phyloP scores from a whole-genome alignment of 2,797 vertebrate genomes.

The Epinephelus coioides region DNA sequence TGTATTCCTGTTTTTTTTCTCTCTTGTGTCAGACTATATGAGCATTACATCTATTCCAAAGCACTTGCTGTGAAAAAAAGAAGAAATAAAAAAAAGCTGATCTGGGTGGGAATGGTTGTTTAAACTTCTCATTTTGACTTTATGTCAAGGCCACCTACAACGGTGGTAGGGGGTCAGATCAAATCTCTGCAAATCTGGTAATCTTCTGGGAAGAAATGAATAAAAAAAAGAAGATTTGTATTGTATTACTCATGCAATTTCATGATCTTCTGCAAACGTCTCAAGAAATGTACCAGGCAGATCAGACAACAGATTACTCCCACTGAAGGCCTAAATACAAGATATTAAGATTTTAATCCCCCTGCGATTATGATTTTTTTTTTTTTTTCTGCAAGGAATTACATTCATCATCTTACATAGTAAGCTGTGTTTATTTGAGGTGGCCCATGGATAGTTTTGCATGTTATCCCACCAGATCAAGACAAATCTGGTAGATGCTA shows the following conservation, averaged over 20 bases:
- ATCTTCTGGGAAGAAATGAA: slow-evolving; percentile 90
- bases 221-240: slow-evolving; percentile 86
- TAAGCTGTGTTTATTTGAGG: slow-evolving; percentile 87
- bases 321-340: slow-evolving; percentile 85
- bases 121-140: slow-evolving; percentile 85
- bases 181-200: slow-evolving; percentile 87
- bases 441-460: slow-evolving; percentile 70
- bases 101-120: slow-evolving; percentile 76
- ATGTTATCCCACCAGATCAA: slow-evolving; percentile 77
- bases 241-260: slow-evolving; percentile 89
- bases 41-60: slow-evolving; percentile 70
- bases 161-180: slow-evolving; percentile 66
- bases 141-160: slow-evolving; percentile 66
- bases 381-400: slow-evolving; percentile 88
- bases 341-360: slow-evolving; percentile 95
- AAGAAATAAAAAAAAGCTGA: slow-evolving; percentile 55
- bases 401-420: slow-evolving; percentile 85
- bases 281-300: slow-evolving; percentile 81
- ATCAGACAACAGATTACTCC: slow-evolving; percentile 88
- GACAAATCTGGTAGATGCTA: slow-evolving; percentile 70
- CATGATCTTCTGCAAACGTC: slow-evolving; percentile 87
- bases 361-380: slow-evolving; percentile 89
- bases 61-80: slow-evolving; percentile 55
- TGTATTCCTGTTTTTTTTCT: slow-evolving; percentile 85
- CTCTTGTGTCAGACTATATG: slow-evolving; percentile 57